Conservation (phyloP, 1,140 invertebrate genomes). For the Megathymus violae region DNA sequence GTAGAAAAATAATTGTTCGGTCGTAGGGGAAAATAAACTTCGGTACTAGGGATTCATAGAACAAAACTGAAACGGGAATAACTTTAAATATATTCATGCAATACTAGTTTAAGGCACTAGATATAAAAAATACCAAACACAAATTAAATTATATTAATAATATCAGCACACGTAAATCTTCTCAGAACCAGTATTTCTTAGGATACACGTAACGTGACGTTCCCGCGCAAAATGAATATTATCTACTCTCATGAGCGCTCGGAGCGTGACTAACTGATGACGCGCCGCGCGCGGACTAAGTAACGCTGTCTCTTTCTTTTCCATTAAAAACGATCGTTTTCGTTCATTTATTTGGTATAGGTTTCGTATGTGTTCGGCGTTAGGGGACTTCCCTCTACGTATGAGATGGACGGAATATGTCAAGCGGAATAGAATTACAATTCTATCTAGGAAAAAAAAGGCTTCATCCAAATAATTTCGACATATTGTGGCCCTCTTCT, state of each 20-base stretch:
- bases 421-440: no score
- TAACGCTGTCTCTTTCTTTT: not conserved
- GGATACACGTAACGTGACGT: not conserved
- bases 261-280: not conserved
- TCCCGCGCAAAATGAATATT: not conserved
- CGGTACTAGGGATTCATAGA: conserved; percentile 13
- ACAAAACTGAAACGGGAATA: conserved; percentile 7
- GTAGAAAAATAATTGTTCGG: conserved; percentile 4
- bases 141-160: not conserved
- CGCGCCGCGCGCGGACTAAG: not conserved
- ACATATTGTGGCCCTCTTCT: no score
- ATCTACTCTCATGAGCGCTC: not conserved
- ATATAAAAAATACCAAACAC: not conserved
- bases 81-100: not conserved
- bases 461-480: no score
- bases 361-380: not conserved
- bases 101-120: not conserved
- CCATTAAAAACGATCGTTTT: not conserved
- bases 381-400: conserved; percentile 6
- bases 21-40: conserved; percentile 7
- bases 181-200: not conserved
- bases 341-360: not conserved
- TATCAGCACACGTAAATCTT: not conserved
- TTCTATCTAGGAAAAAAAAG: no score
- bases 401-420: no score